Conservation (phyloP, 2,888 invertebrate species). For the Hypercompe scribonia region DNA sequence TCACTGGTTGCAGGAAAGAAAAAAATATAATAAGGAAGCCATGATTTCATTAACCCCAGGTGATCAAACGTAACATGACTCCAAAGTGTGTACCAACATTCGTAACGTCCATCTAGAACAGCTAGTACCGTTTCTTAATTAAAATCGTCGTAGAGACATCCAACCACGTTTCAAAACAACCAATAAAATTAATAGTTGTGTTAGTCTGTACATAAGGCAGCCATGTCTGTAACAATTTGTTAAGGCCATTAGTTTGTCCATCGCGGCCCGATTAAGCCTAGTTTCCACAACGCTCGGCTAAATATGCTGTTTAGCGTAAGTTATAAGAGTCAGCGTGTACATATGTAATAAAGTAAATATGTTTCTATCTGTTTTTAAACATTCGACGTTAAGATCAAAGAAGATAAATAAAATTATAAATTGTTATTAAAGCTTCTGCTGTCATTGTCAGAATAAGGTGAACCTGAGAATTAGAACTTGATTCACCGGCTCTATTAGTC, state of each 20-base stretch:
- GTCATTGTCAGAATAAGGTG: neutral
- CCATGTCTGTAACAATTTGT: slow-evolving; percentile 67
- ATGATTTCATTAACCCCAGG: neutral
- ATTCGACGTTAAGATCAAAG: too few species aligned
- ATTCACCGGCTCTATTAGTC: too few species aligned
- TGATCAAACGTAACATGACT: neutral
- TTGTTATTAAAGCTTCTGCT: neutral
- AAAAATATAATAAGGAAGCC: neutral
- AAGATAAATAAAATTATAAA: neutral
- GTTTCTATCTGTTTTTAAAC: neutral
- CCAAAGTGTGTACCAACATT: neutral
- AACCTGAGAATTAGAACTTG: too few species aligned
- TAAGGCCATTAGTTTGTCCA: slow-evolving; percentile 66
- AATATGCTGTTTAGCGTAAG: slow-evolving; percentile 52
- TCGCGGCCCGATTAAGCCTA: slow-evolving; percentile 58
- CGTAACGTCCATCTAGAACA: slow-evolving; percentile 33
- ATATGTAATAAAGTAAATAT: neutral
- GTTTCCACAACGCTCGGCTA: slow-evolving; percentile 64
- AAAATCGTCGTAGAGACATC: slow-evolving; percentile 23
- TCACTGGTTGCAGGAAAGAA: neutral
- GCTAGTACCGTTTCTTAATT: slow-evolving; percentile 34
- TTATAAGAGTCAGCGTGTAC: slow-evolving; percentile 30
- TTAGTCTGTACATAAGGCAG: slow-evolving; percentile 55
- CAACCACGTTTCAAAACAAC: slow-evolving; percentile 54
- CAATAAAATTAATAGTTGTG: slow-evolving; percentile 60